These are phyloP conservation scores for Mystacornis crossleyi DNA, from an alignment of 2,113 vertebrate species.

Conservation along the genomic window DNA sequence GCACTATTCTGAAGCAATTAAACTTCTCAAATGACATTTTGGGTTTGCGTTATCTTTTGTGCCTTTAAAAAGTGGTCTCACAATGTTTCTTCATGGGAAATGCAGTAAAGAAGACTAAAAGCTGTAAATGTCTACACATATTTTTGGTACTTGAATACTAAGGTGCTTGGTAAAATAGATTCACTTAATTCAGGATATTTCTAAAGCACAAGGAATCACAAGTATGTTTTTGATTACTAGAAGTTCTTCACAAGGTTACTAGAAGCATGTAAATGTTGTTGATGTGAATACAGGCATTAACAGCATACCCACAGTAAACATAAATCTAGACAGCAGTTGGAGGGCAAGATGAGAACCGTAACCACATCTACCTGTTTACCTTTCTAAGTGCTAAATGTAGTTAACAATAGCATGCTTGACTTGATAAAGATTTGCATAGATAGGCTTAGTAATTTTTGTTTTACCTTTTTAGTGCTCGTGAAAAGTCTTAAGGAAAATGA, in stretches of 20 bases:
- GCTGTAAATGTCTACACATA: background rate
- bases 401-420: background rate
- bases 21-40: conserved; percentile 39
- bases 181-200: background rate
- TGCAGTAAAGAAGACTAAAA: background rate
- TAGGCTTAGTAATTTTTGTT: background rate
- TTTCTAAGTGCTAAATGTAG: background rate
- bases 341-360: background rate
- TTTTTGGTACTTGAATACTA: background rate
- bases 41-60: conserved; percentile 34
- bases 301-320: background rate
- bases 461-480: background rate
- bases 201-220: background rate
- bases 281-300: background rate
- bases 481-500: background rate
- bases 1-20: conserved; percentile 46
- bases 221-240: background rate
- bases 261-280: background rate
- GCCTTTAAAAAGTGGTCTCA: background rate
- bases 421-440: background rate
- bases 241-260: background rate
- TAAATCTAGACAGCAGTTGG: background rate
- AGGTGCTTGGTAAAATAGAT: background rate
- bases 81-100: background rate
- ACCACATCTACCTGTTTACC: background rate